Evolutionary conservation across 1,140 invertebrate genomes (phyloP), one percentile per base, ranked within the genome.

Genomic region (Laupala kohalensis): DNA sequence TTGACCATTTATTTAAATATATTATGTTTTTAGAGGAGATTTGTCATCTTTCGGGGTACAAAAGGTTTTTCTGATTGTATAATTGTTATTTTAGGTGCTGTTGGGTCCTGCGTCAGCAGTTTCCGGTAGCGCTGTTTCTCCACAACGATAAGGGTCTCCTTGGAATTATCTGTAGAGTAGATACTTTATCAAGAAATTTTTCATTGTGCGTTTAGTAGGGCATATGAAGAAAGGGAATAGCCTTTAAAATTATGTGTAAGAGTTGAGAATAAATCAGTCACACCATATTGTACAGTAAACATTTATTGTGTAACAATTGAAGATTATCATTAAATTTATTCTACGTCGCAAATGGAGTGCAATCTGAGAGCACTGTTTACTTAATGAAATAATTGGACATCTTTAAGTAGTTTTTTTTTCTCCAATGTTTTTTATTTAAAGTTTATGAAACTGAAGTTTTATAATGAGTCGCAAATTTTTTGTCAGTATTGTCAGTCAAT

Each of bases 31-130:
- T 53, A 53, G 9, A 53, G n/a, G n/a, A n/a, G n/a, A 1, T 53
- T 53, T 53, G 37, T 53, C 37, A 2, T 9, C 37, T 2, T 53
- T 53, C 37, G 9, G 1, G 37, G 19, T 53, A 53, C 9, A 53
- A 53, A 53, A 13, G 37, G 19, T 0, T 13, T 19, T 13, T 2
- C 1, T 53, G 30, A 13, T 13, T 53, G 37, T 53, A 19, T 13
- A 53, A 53, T 4, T 53, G 37, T 82, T 83, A 27, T 76, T n/a
- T n/a, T n/a, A 85, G 83, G 81, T 85, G 73, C 78, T 85, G 72
- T 75, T 86, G 75, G 84, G 84, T 29, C 84, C 84, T 69, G 85
- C 84, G 76, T 79, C 84, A 74, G 82, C 83, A 53, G 76, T 81
- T 69, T 76, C 80, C 25, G 78, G 79, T 15, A 76, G 77, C 24